Evolutionary conservation across 2,113 vertebrate genomes (phyloP).

Genomic region (Ammospiza nelsoni): DNA sequence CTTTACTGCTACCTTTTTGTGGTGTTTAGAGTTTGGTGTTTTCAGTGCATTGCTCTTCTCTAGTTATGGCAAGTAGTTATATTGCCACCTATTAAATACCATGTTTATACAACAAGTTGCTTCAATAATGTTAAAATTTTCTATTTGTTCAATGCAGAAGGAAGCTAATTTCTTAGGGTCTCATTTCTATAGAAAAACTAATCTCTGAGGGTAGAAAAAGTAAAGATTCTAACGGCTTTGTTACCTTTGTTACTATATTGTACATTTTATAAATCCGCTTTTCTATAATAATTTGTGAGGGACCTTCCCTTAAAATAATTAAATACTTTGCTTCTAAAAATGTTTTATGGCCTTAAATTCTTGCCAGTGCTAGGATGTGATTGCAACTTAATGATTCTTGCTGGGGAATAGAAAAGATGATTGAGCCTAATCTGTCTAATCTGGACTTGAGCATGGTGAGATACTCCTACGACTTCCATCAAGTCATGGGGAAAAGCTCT

Average conservation of each 20-base stretch:
- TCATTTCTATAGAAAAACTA: neutral
- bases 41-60: neutral
- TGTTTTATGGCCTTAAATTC: neutral
- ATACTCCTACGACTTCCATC: neutral
- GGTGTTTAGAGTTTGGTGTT: neutral
- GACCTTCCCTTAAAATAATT: neutral
- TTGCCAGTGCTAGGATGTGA: neutral
- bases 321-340: neutral
- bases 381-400: neutral
- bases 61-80: neutral
- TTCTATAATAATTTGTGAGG: neutral
- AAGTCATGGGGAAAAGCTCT: neutral
- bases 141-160: neutral
- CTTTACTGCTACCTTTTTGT: neutral
- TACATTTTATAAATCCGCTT: neutral
- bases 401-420: neutral
- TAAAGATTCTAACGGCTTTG: neutral
- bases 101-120: neutral
- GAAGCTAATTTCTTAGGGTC: neutral
- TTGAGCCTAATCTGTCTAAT: neutral
- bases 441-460: neutral
- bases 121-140: neutral
- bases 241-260: neutral
- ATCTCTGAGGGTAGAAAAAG: neutral
- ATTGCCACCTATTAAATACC: neutral